Conservation (phyloP, 2,888 invertebrate genomes). For the Philonicus albiceps region DNA sequence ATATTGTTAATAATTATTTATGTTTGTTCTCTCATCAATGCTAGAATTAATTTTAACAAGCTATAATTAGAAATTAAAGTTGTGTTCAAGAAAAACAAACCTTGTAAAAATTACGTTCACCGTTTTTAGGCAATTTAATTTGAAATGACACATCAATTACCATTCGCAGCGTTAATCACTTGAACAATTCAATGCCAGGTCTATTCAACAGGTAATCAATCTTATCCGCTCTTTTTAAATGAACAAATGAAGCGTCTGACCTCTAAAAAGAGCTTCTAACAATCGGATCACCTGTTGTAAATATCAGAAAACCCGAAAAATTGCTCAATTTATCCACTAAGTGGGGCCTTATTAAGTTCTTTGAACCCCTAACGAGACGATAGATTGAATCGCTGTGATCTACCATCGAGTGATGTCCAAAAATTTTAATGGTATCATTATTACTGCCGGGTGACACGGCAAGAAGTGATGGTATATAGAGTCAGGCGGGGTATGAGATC, state of each 20-base stretch:
- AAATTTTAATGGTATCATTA: constrained; percentile 12
- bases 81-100: background rate
- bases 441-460: background rate
- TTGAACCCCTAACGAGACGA: background rate
- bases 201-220: background rate
- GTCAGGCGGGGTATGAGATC: background rate
- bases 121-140: background rate
- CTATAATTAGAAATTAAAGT: background rate
- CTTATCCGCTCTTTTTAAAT: background rate
- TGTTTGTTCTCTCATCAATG: background rate
- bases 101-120: background rate
- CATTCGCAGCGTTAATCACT: background rate
- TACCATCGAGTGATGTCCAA: background rate
- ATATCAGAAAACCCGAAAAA: background rate
- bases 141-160: background rate
- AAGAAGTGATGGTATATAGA: background rate
- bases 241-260: background rate
- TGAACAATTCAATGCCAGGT: background rate
- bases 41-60: background rate
- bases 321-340: background rate
- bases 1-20: background rate
- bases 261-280: background rate
- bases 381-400: constrained; percentile 6
- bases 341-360: constrained; percentile 16
- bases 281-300: background rate